Percentiles rank a stretch among this genome's conserved stretches.
Evolutionary conservation across 2,888 invertebrate genomes (phyloP).

Genomic region (Tipula helvola): DNA sequence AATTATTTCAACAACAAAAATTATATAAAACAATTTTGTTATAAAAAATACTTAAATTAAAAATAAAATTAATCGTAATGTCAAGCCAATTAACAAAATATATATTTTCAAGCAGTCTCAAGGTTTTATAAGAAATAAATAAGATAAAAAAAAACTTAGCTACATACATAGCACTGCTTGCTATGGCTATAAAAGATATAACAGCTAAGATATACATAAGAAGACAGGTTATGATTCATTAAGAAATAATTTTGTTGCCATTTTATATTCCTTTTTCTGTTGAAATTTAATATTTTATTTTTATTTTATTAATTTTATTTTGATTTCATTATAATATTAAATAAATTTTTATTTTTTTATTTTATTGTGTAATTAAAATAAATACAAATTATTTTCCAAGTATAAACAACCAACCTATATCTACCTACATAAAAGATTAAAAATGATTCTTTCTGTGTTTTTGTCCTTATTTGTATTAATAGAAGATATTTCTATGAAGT

Average conservation of each 20-base stretch:
- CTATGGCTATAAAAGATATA: not conserved
- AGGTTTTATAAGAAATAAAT: not conserved
- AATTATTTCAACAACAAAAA: not conserved
- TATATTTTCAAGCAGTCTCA: not conserved
- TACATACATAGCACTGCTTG: not conserved
- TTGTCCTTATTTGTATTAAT: not conserved
- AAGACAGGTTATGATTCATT: constrained; percentile 4
- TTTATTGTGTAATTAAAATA: not conserved
- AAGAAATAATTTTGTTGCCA: constrained; percentile 4
- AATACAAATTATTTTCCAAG: not conserved
- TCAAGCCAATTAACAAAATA: constrained; percentile 1
- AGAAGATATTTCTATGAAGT: not conserved
- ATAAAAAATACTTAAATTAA: not conserved
- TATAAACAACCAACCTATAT: not conserved
- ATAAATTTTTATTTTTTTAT: not conserved
- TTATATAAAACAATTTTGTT: not conserved
- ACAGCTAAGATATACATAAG: not conserved
- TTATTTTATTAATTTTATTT: not conserved
- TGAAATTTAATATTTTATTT: not conserved
- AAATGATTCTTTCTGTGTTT: not conserved
- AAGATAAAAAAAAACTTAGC: not conserved
- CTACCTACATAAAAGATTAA: not conserved
- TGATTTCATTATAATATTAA: not conserved
- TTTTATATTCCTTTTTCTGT: not conserved
- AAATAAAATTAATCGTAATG: constrained; percentile 6